A percentile compares a stretch with the other conserved stretches of the same genome.
Evolutionary conservation across 2,888 invertebrate species (phyloP).

Genomic region (Argynnis bischoffii): DNA sequence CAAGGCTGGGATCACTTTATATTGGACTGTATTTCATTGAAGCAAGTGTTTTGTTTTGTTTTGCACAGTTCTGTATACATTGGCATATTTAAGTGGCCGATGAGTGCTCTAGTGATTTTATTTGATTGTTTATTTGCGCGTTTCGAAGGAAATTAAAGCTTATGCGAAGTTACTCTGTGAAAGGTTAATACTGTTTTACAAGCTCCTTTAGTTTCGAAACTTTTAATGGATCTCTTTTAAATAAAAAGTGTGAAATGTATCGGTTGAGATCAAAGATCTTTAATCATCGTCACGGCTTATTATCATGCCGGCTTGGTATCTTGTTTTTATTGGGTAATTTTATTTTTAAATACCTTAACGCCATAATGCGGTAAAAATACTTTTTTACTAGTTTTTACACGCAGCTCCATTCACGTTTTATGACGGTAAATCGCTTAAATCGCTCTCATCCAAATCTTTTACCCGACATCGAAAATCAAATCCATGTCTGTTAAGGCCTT

Average conservation of each 20-base stretch:
- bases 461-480: no score
- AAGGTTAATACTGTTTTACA: constrained; percentile 41
- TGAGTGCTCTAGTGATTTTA: constrained; percentile 71
- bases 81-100: constrained; percentile 60
- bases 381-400: no score
- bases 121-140: constrained; percentile 74
- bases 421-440: no score
- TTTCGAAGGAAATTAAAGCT: constrained; percentile 55
- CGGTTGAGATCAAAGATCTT: neutral
- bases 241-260: neutral
- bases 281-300: constrained; percentile 1
- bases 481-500: no score
- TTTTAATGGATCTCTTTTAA: constrained; percentile 21
- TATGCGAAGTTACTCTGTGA: constrained; percentile 44
- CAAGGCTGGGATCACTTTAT: constrained; percentile 29
- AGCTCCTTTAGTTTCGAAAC: constrained; percentile 27
- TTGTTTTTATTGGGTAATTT: constrained; percentile 5
- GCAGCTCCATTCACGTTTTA: no score
- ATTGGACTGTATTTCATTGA: constrained; percentile 39
- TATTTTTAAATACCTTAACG: constrained; percentile 6
- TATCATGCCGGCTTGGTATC: neutral
- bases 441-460: no score
- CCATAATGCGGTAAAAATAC: no score
- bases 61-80: constrained; percentile 31
- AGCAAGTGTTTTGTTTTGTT: constrained; percentile 38